Evolutionary conservation across 1,140 invertebrate genomes (phyloP), one percentile per base, ranked within the genome.

Genomic region (Wasmannia auropunctata): DNA sequence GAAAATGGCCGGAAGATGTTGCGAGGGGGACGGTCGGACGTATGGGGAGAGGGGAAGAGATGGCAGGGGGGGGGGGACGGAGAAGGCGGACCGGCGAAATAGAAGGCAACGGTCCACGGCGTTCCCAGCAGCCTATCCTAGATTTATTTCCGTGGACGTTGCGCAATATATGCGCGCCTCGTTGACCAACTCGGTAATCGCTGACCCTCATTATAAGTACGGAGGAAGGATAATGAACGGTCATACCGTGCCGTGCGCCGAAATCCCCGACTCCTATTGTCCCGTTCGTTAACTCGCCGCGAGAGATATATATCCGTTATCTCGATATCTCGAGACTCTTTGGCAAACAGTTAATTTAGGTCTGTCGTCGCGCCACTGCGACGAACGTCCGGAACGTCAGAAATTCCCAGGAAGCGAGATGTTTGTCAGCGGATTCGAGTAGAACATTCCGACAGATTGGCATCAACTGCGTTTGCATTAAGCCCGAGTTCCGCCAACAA

Each of bases 101-200:
- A 90, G 89, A 90, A 90, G 80, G 87, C 87, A 87, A 87, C 87
- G 84, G 89, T 90, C 86, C 86, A 86, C 87, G 76, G 62, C 84
- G 88, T 90, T 90, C 89, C 76, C 88, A 88, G 88, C 89, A 92
- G 91, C 91, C 87, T 91, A 92, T 92, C 91, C 91, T 92, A 92
- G 90, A 92, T 92, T 92, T 92, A 92, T 92, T 92, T 92, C 91
- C 90, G 91, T 92, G 88, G 87, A 91, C 85, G 86, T 92, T 92
- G 91, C 91, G 91, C 86, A 92, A 92, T 90, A 72, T 60, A 74
- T 62, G 62, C 63, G 62, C 56, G 70, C 22, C 54, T 72, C 58
- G 63, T 70, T 67, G 70, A 4, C 46, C 76, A 81, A 81, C 75
- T 83, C 79, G 77, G 63, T 37, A 46, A 86, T 34, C 62, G 67